phyloP scores from a whole-genome alignment of 2,113 vertebrate genomes.

The Scartelaos histophorus region DNA sequence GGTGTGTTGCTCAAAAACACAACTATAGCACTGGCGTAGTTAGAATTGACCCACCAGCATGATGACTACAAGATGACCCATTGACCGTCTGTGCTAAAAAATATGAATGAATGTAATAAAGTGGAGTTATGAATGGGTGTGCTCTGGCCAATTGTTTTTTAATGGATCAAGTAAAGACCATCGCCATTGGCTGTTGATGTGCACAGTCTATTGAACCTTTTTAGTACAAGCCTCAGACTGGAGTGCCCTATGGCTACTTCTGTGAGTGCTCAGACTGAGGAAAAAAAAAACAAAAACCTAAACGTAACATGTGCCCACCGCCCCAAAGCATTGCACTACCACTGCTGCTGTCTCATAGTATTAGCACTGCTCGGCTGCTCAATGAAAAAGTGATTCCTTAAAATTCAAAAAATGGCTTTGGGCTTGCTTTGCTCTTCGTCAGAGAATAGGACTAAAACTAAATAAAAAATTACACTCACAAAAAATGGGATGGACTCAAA shows the following conservation, averaged over 20 bases:
- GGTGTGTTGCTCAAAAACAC: too few relatives aligned
- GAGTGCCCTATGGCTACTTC: slow-evolving; percentile 38
- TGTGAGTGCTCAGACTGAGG: slow-evolving; percentile 46
- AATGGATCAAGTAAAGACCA: not conserved
- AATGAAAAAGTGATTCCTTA: slow-evolving; percentile 48
- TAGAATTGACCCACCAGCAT: too few relatives aligned
- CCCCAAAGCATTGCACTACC: slow-evolving; percentile 30
- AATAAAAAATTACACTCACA: not conserved
- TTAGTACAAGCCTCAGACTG: slow-evolving; percentile 21
- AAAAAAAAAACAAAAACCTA: slow-evolving; percentile 41
- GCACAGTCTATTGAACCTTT: slow-evolving; percentile 17
- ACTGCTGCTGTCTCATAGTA: slow-evolving; percentile 42
- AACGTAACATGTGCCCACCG: slow-evolving; percentile 23
- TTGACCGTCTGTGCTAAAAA: not conserved
- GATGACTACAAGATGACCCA: too few relatives aligned
- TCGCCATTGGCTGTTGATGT: not conserved
- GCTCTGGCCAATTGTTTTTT: not conserved
- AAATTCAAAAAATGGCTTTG: slow-evolving; percentile 54
- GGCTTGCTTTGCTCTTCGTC: slow-evolving; percentile 38
- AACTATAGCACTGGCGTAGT: too few relatives aligned
- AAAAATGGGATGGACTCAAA: slow-evolving; percentile 17
- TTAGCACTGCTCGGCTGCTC: slow-evolving; percentile 53
- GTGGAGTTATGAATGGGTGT: not conserved
- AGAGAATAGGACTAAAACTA: not conserved
- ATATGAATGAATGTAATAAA: not conserved